Evolutionary conservation across 2,888 invertebrate species (phyloP), one percentile per base, ranked within the genome.

Genomic region (Rhagophthalmus giganteus): DNA sequence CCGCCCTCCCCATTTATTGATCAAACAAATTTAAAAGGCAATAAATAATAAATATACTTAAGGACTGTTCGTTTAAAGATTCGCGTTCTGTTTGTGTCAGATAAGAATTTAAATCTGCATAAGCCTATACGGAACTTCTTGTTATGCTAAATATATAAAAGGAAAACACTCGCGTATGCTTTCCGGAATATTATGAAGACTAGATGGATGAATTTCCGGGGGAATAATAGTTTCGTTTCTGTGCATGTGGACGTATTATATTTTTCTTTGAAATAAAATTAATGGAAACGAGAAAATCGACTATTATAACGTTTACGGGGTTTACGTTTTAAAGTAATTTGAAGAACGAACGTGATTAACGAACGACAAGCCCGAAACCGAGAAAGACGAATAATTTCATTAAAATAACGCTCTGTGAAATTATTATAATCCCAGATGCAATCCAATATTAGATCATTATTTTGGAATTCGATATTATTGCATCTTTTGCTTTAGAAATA

Each of bases 381-480:
- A 42, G 41, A 35, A 42, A 30, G 15, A 30, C 31, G 31, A 49
- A 42, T 47, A 47, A 47, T 41, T 49, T 37, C 37, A 49, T 49
- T 49, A 49, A 49, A 49, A 42, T 49, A 49, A 37, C 30, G 37
- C 37, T 37, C 41, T 37, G 6, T 14, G 41, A 40, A 34, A 49
- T 35, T 49, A 13, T 37, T 27, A 16, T 13, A 34, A 16, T 44
- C 44, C 20, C 44, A 6, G 35, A 49, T 37, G 40, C 24, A 49
- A 24, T 42, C 35, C 31, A 31, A 49, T 42, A 41, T 41, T 33
- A 49, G n/a, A n/a, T n/a, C n/a, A 49, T 49, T 49, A 49, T 42
- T 49, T 49, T 15, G 41, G 25, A 37, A 35, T 49, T 49, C 35
- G 35, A 44, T 41, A 28, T 44, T 49, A 49, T 42, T 42, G 41